Base-by-base conservation (phyloP, 2,113 vertebrate species). In the Limnothrissa miodon region DNA sequence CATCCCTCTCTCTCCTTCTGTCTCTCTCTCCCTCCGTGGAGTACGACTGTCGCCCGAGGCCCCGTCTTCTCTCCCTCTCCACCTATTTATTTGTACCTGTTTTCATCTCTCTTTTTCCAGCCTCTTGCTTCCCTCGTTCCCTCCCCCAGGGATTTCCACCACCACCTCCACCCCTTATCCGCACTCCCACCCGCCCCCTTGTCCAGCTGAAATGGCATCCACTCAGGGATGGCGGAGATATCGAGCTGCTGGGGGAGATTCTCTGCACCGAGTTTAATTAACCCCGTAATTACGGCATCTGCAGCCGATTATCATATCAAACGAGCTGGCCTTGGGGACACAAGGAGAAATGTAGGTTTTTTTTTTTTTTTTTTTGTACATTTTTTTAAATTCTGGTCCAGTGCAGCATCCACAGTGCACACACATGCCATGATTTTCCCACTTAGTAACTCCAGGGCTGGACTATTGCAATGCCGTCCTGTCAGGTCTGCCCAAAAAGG, bases 221-320 rank as follows among this genome's bases (percentile, higher is more conserved):
- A 78, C 78, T 66, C 44, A 5, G 45, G 80, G 80, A 11, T 56
- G 29, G 3, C 11, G 3, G 29, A 33, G 66, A 74, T 81, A n/a
- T 33, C 79, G 45, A 45, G 19, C 80, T 62, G 84, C 81, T 82
- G 80, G 51, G 78, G 81, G 83, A 78, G 53, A 80, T 70, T 78
- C 78, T 81, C 83, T 62, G 81, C 19, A 36, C 48, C 62, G 45
- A 66, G 56, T 85, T 87, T 87, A 86, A 88, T 88, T 90, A 90
- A 88, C 87, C 87, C 87, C 48, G 80, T 85, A 87, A 86, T 87
- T 87, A 83, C 83, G 81, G 87, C 89, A 88, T 87, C 86, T 90
- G 87, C 87, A 88, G 23, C 82, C 80, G 46, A 88, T 90, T 88
- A 90, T 86, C 86, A 88, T 87, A 87, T 86, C 74, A 87, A 87